Percentiles rank a stretch among this genome's conserved stretches.
Evolutionary conservation across 1,140 invertebrate genomes (phyloP).

Genomic region (Bemisia tabaci): DNA sequence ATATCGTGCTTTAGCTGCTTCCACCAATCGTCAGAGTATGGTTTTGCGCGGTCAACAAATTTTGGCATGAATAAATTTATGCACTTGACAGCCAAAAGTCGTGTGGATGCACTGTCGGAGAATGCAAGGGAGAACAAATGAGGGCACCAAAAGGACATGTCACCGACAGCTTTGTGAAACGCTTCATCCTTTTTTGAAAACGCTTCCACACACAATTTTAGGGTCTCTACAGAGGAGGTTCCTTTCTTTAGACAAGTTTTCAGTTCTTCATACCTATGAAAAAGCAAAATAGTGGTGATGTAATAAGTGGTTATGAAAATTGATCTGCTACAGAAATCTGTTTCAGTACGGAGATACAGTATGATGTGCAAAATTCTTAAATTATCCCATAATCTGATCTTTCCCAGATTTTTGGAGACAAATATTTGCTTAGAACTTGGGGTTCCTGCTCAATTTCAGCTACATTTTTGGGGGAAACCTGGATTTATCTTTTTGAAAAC

Average conservation of each 20-base stretch:
- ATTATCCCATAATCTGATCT: no score
- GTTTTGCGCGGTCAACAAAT: neutral
- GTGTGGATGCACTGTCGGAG: neutral
- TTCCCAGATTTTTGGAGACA: no score
- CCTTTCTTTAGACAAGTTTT: neutral
- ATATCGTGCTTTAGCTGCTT: neutral
- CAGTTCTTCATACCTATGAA: neutral
- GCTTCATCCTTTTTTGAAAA: neutral
- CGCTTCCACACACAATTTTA: neutral
- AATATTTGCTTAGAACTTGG: no score
- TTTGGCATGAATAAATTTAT: neutral
- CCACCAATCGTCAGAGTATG: neutral
- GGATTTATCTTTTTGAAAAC: no score
- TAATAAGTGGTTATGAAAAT: no score
- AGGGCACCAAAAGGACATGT: neutral
- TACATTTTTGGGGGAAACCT: no score
- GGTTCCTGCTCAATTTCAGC: no score
- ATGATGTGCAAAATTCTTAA: no score
- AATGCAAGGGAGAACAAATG: neutral
- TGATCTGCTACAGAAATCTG: no score
- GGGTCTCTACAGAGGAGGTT: neutral
- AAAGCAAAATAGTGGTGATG: no score
- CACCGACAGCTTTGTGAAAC: neutral
- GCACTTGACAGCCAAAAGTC: neutral
- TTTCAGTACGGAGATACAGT: no score